These are phyloP conservation scores for Chaetogeoica ovagalla DNA, from an alignment of 2,888 invertebrate species.

Conservation along the genomic window DNA sequence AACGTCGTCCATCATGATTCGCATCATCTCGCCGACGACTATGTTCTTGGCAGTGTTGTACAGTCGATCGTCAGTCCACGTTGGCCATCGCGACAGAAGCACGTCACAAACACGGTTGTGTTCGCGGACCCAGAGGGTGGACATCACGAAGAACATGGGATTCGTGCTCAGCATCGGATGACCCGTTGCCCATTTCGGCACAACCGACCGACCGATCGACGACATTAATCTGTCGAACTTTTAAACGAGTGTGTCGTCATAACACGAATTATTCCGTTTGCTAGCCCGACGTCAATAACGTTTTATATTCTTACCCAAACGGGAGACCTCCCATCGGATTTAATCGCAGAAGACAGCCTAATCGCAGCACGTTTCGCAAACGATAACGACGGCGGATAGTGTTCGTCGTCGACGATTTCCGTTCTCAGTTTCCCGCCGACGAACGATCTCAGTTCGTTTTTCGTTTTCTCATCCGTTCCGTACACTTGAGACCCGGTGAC, in stretches of 20 bases:
- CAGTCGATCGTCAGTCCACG: neutral
- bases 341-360: neutral
- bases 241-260: neutral
- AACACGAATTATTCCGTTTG: neutral
- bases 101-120: slow-evolving; percentile 28
- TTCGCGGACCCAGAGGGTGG: slow-evolving; percentile 26
- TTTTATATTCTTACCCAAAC: slow-evolving; percentile 3
- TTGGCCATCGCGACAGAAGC: neutral
- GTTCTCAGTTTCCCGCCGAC: neutral
- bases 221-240: neutral
- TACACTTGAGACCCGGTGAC: slow-evolving; percentile 22
- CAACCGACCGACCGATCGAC: neutral
- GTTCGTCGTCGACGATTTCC: neutral
- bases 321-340: no score
- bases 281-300: neutral
- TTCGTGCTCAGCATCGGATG: neutral
- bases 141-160: neutral
- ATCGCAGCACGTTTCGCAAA: neutral
- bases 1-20: neutral
- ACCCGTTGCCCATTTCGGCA: slow-evolving; percentile 1
- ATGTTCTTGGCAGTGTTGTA: neutral
- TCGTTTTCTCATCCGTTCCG: neutral
- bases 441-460: neutral
- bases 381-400: slow-evolving; percentile 2
- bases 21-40: slow-evolving; percentile 20